phyloP scores from a whole-genome alignment of 2,888 invertebrate species.

The Drosophila phalerata region DNA sequence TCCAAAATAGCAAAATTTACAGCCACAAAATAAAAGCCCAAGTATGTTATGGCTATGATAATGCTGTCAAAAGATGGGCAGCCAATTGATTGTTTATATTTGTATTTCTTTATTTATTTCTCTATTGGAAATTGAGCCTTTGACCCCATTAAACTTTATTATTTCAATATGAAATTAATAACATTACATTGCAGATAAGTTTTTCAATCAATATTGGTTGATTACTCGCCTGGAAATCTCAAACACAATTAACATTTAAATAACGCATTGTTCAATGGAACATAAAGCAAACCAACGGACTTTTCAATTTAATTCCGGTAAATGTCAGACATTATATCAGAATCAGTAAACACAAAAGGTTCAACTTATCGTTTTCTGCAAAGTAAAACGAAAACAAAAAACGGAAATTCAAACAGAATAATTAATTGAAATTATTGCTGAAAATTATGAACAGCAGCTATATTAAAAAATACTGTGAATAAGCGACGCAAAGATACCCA shows the following conservation, averaged over 20 bases:
- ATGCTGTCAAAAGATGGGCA: conserved; percentile 31
- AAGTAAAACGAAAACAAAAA: background rate
- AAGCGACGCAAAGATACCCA: background rate
- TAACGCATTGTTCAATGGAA: conserved; percentile 16
- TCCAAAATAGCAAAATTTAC: conserved; percentile 18
- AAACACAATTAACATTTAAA: conserved; percentile 29
- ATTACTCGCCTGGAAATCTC: conserved; percentile 15
- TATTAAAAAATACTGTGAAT: background rate
- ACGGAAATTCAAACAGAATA: conserved; percentile 11
- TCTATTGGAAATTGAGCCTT: background rate
- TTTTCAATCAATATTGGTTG: conserved; percentile 11
- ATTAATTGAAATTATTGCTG: conserved; percentile 10
- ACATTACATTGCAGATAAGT: background rate
- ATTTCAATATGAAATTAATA: conserved; percentile 1
- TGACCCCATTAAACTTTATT: background rate
- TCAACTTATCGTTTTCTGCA: conserved; percentile 1
- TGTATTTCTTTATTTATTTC: background rate
- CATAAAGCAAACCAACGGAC: conserved; percentile 8
- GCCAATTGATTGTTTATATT: conserved; percentile 34
- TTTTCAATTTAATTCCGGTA: conserved; percentile 25
- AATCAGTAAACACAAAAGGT: conserved; percentile 23
- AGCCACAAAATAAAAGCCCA: conserved; percentile 6
- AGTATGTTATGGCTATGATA: conserved; percentile 16
- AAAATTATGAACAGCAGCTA: background rate
- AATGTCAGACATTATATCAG: conserved; percentile 28